Conservation (phyloP, 2,888 invertebrate genomes). For the Eutolmus rufibarbis region DNA sequence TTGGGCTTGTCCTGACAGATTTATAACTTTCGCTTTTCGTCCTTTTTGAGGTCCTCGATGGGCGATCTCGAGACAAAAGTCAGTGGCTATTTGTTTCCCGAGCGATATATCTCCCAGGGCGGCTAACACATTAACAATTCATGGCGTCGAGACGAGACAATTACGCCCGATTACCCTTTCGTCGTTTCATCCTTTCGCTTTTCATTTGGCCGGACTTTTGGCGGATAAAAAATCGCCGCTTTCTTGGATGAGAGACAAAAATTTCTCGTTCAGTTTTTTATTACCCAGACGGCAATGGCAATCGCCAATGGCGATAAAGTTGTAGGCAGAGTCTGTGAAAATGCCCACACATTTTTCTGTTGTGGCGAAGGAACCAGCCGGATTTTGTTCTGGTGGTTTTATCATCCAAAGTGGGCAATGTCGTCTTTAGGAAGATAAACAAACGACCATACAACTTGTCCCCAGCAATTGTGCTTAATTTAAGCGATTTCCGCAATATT, state of each 20-base stretch:
- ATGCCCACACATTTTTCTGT: background rate
- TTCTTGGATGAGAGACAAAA: constrained; percentile 30
- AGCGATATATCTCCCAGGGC: constrained; percentile 60
- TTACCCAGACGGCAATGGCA: constrained; percentile 1
- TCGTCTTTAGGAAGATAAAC: background rate
- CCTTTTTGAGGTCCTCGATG: background rate
- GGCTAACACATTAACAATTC: constrained; percentile 54
- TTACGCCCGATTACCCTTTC: constrained; percentile 39
- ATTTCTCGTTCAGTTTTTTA: constrained; percentile 28
- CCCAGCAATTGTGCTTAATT: background rate
- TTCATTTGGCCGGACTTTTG: constrained; percentile 29
- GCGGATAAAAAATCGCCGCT: constrained; percentile 18
- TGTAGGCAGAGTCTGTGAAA: background rate
- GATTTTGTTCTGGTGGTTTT: background rate
- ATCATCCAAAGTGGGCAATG: background rate
- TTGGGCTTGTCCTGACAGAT: constrained; percentile 10
- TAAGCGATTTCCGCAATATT: background rate
- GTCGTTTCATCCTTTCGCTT: constrained; percentile 27
- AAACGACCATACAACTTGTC: background rate
- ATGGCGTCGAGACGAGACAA: constrained; percentile 48
- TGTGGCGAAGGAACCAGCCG: background rate
- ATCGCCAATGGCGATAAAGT: background rate
- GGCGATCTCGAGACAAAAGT: constrained; percentile 37
- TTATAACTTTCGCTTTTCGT: constrained; percentile 47
- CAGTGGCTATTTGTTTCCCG: constrained; percentile 57